Conservation (phyloP, 2,888 invertebrate genomes). For the Arenicola marina region DNA sequence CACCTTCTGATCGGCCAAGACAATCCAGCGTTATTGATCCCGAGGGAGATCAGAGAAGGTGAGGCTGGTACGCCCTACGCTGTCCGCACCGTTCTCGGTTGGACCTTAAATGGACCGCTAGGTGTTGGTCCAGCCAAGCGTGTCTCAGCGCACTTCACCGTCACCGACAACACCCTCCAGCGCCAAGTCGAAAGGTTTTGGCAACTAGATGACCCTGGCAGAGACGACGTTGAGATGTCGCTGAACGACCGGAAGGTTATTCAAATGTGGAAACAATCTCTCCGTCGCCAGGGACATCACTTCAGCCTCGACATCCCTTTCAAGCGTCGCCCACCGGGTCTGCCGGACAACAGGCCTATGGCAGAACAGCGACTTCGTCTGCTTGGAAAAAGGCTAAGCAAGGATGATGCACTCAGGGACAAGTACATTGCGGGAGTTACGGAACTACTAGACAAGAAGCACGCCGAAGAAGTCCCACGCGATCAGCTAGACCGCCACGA, state of each 20-base stretch:
- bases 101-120: slow-evolving; percentile 18
- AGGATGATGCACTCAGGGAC: not conserved
- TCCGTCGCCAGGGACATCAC: slow-evolving; percentile 4
- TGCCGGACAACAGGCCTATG: slow-evolving; percentile 3
- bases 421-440: slow-evolving; percentile 6
- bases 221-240: slow-evolving; percentile 65
- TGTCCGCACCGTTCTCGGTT: slow-evolving; percentile 15
- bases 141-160: slow-evolving; percentile 4
- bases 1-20: slow-evolving; percentile 18
- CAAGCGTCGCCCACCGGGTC: not conserved
- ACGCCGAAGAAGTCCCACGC: slow-evolving; percentile 6
- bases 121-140: not conserved
- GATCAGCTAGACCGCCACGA: not conserved
- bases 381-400: slow-evolving; percentile 6
- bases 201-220: slow-evolving; percentile 11
- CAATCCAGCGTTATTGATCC: not conserved
- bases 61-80: slow-evolving; percentile 17
- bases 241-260: slow-evolving; percentile 65
- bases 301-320: slow-evolving; percentile 18
- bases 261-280: slow-evolving; percentile 6
- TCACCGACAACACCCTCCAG: slow-evolving; percentile 76
- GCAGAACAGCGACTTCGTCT: slow-evolving; percentile 3
- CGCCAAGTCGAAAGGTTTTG: slow-evolving; percentile 74
- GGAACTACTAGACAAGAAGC: not conserved
- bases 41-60: not conserved